A percentile compares a stretch with the other conserved stretches of the same genome.
Evolutionary conservation across 2,113 vertebrate genomes (phyloP).

Genomic region (Sylvilagus bachmani): DNA sequence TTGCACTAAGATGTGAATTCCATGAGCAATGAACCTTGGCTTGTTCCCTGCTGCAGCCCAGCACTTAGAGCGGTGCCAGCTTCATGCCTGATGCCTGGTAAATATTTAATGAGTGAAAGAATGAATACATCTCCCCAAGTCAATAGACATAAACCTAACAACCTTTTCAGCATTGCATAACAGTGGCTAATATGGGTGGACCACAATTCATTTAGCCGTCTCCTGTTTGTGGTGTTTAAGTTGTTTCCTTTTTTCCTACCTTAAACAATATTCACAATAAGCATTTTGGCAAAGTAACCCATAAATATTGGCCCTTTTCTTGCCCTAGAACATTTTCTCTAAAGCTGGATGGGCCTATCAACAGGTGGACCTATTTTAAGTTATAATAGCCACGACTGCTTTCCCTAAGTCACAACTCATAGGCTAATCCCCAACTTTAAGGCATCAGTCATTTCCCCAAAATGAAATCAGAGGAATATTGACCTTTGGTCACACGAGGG

Average conservation of each 20-base stretch:
- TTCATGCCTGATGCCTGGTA: not conserved
- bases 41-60: not conserved
- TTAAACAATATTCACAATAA: slow-evolving; percentile 26
- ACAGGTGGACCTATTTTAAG: slow-evolving; percentile 28
- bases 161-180: not conserved
- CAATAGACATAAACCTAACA: not conserved
- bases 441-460: not conserved
- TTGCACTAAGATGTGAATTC: not conserved
- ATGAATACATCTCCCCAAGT: slow-evolving; percentile 1
- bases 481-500: not conserved
- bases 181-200: not conserved
- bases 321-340: slow-evolving; percentile 4
- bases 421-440: not conserved
- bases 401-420: slow-evolving; percentile 25
- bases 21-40: not conserved
- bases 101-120: slow-evolving; percentile 54
- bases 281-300: slow-evolving; percentile 8
- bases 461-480: not conserved
- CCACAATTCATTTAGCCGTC: not conserved
- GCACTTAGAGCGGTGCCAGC: not conserved
- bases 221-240: not conserved
- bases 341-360: not conserved
- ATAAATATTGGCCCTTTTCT: not conserved
- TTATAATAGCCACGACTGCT: not conserved
- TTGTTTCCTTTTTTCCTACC: slow-evolving; percentile 23